Evolutionary conservation across 2,888 invertebrate genomes (phyloP).

Genomic region (Rhorus exstirpatorius): DNA sequence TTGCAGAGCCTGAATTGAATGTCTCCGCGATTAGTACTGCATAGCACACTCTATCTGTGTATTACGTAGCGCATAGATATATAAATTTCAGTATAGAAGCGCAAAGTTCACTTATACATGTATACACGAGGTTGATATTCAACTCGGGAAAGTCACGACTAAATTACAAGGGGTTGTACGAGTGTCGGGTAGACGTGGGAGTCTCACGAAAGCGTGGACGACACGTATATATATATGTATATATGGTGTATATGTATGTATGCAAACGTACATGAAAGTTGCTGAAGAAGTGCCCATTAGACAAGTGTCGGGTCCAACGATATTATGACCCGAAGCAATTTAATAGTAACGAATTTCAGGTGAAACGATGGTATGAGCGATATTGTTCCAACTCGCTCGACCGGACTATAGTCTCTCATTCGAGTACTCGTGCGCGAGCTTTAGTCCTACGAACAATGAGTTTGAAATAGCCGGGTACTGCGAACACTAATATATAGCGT

Average conservation of each 20-base stretch:
- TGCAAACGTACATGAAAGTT: slow-evolving; percentile 30
- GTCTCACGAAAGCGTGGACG: slow-evolving; percentile 6
- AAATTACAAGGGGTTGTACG: slow-evolving; percentile 36
- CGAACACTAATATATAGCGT: slow-evolving; percentile 6
- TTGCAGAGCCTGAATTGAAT: slow-evolving; percentile 19
- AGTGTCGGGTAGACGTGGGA: slow-evolving; percentile 16
- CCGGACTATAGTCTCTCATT: slow-evolving; percentile 1
- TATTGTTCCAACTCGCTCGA: slow-evolving; percentile 51
- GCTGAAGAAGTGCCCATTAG: slow-evolving; percentile 49
- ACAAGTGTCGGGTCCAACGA: slow-evolving; percentile 49
- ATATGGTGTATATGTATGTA: not conserved
- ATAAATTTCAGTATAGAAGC: not conserved
- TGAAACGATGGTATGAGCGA: slow-evolving; percentile 14
- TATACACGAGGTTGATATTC: slow-evolving; percentile 11
- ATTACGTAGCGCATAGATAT: slow-evolving; percentile 11
- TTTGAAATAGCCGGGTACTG: slow-evolving; percentile 25
- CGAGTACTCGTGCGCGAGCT: not conserved
- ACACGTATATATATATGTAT: not conserved
- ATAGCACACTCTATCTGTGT: no score
- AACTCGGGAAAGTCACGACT: slow-evolving; percentile 18
- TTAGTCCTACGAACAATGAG: slow-evolving; percentile 30
- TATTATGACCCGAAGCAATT: slow-evolving; percentile 21
- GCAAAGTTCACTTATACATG: not conserved
- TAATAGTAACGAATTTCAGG: slow-evolving; percentile 23
- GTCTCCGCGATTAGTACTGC: slow-evolving; percentile 2